Base-by-base conservation (phyloP, 2,113 vertebrate species). In the Pardalotus punctatus region DNA sequence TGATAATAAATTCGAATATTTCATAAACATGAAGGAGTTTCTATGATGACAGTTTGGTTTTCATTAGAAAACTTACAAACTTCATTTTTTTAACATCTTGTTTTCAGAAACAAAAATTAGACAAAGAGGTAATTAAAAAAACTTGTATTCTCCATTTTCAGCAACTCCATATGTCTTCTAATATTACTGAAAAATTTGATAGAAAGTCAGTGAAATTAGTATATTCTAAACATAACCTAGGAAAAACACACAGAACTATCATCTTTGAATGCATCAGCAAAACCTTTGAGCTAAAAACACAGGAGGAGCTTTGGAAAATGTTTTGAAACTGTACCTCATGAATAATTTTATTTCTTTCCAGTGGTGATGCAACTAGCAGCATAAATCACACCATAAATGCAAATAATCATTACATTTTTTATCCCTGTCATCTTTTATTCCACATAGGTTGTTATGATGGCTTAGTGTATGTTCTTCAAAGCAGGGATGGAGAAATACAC, bases 361-460 rank as follows among this genome's bases (percentile, higher is more conserved):
- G 19, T 14, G 45, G 21, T 40, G 79, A 36, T 38, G 60, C 31
- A 93, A 53, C 24, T 56, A 62, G 22, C 29, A 70, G 35, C 23
- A 6, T 43, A 72, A 71, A 60, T 89, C 27, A 56, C 18, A 29
- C 28, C 20, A 4, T 45, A 60, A 86, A 82, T 62, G 27, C 58
- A 83, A 89, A 81, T 92, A 82, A 85, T 57, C 11, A 27, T 85
- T 76, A 53, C 48, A 35, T 25, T 69, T 72, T 81, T 95, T 94
- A 50, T 50, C 29, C 35, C 38, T 53, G 9, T 57, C 35, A 6
- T 51, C 13, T 86, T 83, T 77, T 77, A 14, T 93, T 45, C 79
- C 64, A 38, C 14, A 8, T 89, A 99, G 99, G 99, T 84, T 99
- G 99, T 85, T 99, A 99, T 4, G 97, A 99, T 36, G 98, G 99